phyloP scores from a whole-genome alignment of 2,888 invertebrate species.

The Automeris io region DNA sequence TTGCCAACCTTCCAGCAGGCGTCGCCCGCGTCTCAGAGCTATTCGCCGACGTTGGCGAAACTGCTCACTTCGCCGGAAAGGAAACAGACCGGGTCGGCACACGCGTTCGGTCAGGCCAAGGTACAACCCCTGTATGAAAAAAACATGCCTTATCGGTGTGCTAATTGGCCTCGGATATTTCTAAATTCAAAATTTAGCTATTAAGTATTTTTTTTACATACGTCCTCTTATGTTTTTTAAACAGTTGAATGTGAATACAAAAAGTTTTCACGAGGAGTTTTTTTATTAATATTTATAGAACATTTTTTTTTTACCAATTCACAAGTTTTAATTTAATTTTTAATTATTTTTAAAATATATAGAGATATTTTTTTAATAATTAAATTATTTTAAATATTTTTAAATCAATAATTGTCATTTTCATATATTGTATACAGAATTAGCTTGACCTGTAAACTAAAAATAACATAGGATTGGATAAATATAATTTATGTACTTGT shows the following conservation, averaged over 20 bases:
- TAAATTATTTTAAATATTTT: no score
- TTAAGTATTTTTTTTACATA: slow-evolving; percentile 28
- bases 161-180: slow-evolving; percentile 67
- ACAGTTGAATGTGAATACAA: slow-evolving; percentile 22
- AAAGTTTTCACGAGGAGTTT: no score
- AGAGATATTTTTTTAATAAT: no score
- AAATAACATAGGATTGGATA: no score
- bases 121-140: slow-evolving; percentile 44
- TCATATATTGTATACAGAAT: no score
- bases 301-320: no score
- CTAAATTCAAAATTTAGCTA: slow-evolving; percentile 72
- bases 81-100: slow-evolving; percentile 64
- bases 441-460: no score
- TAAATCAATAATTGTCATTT: no score
- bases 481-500: no score
- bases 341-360: no score
- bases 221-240: slow-evolving; percentile 22
- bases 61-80: slow-evolving; percentile 83
- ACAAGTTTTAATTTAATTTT: no score
- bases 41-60: slow-evolving; percentile 88
- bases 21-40: slow-evolving; percentile 77
- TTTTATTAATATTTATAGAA: no score
- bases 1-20: slow-evolving; percentile 76
- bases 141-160: slow-evolving; percentile 60
- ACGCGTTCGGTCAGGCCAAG: slow-evolving; percentile 75